Conservation (phyloP, 1,140 invertebrate species). For the Bombus fervidus region DNA sequence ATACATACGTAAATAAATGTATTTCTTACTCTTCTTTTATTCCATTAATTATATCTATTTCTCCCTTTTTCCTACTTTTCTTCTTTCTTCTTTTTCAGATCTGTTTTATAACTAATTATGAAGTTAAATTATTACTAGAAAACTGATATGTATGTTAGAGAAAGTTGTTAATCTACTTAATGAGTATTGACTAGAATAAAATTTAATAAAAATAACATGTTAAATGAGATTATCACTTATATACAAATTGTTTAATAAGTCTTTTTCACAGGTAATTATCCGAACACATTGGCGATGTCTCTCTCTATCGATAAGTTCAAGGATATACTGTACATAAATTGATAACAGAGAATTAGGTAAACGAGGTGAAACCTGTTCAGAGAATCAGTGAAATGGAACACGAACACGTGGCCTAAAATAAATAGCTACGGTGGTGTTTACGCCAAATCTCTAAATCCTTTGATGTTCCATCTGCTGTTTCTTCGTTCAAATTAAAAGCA, state of each 20-base stretch:
- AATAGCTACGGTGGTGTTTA: background rate
- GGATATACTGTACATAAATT: background rate
- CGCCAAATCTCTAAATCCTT: background rate
- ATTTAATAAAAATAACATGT: background rate
- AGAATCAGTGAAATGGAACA: background rate
- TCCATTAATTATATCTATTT: background rate
- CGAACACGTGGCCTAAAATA: background rate
- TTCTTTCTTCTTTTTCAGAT: background rate
- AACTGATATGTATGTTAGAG: background rate
- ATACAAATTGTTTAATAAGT: background rate
- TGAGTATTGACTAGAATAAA: background rate
- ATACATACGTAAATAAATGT: background rate
- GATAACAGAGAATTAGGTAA: background rate
- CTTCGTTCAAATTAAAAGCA: background rate
- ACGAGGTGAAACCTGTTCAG: background rate
- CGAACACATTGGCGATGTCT: background rate
- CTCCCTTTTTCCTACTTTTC: background rate
- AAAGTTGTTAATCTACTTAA: background rate
- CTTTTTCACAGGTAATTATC: background rate
- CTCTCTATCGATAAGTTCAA: conserved; percentile 9
- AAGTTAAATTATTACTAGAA: background rate
- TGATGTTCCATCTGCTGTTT: background rate
- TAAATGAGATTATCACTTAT: background rate
- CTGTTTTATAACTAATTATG: background rate
- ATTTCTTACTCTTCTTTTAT: background rate